Percentiles rank a stretch among this genome's conserved stretches.
These are phyloP conservation scores for Listronotus bonariensis DNA, from an alignment of 1,140 invertebrate species.

Conservation along the genomic window DNA sequence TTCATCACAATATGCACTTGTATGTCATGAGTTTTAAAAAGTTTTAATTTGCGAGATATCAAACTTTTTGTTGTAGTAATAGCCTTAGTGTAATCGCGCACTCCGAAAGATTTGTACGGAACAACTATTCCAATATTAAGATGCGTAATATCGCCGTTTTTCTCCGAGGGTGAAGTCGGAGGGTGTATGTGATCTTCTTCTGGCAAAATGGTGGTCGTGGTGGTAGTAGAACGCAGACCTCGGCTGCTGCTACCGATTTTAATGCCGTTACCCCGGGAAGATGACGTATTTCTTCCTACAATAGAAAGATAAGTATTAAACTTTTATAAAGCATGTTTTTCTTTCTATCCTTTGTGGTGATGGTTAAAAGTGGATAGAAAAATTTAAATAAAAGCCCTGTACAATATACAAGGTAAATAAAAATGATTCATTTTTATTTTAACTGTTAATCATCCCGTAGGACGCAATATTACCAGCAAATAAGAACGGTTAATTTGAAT, in stretches of 20 bases:
- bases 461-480: no score
- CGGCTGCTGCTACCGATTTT: conserved; percentile 48
- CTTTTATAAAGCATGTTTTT: conserved; percentile 9
- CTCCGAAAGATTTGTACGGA: conserved; percentile 75
- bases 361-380: not conserved
- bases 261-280: conserved; percentile 48
- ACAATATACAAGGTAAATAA: no score
- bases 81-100: conserved; percentile 73
- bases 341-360: not conserved
- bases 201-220: conserved; percentile 44
- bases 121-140: conserved; percentile 71
- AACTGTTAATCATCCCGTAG: no score
- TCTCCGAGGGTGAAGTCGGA: conserved; percentile 41
- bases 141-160: conserved; percentile 34
- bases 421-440: no score
- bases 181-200: conserved; percentile 50
- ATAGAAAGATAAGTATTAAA: not conserved
- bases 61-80: conserved; percentile 68
- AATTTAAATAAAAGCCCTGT: no score
- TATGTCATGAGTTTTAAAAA: conserved; percentile 72
- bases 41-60: conserved; percentile 67
- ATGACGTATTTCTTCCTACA: conserved; percentile 33
- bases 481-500: no score
- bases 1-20: conserved; percentile 72
- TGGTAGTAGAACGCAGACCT: conserved; percentile 44